Percentiles rank a stretch among this genome's conserved stretches.
phyloP scores from a whole-genome alignment of 92 coral and sea anemone genomes.

The Pocillopora meandrina region DNA sequence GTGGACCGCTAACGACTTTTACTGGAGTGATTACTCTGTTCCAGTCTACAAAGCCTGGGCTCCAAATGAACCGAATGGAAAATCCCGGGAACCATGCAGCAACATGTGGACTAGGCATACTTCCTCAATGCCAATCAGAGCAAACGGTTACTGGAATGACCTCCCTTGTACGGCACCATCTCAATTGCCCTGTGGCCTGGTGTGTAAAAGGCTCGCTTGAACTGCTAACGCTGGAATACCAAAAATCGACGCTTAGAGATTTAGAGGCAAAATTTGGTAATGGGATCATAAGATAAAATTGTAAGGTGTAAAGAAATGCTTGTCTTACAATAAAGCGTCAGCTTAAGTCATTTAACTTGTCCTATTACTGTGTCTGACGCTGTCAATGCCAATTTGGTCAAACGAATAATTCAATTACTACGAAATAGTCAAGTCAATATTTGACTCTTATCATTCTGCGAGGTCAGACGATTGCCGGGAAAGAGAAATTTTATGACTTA shows the following conservation, averaged over 20 bases:
- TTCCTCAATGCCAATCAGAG: background rate
- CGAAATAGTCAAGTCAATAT: no score
- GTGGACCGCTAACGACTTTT: background rate
- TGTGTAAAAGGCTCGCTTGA: background rate
- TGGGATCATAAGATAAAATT: background rate
- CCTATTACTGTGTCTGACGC: background rate
- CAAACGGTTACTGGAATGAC: conserved; percentile 38
- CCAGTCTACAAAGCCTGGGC: conserved; percentile 37
- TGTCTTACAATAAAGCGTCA: background rate
- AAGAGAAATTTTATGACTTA: no score
- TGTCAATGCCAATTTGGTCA: background rate
- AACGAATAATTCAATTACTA: background rate
- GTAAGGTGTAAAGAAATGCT: background rate
- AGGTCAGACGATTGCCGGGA: no score
- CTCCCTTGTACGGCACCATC: background rate
- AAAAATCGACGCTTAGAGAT: no score
- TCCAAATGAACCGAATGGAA: conserved; percentile 25
- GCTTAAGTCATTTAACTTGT: background rate
- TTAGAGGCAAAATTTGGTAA: background rate
- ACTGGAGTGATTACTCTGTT: conserved; percentile 36
- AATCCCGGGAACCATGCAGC: conserved; percentile 15
- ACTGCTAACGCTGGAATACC: background rate
- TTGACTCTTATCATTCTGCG: no score
- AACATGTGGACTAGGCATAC: conserved; percentile 14
- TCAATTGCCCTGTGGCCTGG: background rate